Conservation (phyloP, 2,797 vertebrate genomes). For the Enteromius thamalakanensis region DNA sequence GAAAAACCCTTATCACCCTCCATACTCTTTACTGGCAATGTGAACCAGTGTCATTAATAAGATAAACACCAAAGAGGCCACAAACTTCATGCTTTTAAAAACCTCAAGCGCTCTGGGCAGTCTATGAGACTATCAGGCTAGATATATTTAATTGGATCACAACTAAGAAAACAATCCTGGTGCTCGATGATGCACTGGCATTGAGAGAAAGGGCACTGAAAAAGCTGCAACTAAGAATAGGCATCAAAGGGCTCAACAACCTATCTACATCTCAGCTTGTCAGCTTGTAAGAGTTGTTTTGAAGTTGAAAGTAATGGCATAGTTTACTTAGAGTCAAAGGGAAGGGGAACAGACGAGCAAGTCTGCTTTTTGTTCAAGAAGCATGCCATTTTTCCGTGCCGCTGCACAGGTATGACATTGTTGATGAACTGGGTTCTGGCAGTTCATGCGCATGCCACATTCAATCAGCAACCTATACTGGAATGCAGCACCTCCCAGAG, state of each 20-base stretch:
- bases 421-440: conserved; percentile 64
- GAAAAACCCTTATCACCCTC: conserved; percentile 40
- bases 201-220: conserved; percentile 12
- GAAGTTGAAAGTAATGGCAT: conserved; percentile 42
- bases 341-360: conserved; percentile 18
- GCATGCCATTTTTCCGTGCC: conserved; percentile 51
- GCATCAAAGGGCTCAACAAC: conserved; percentile 34
- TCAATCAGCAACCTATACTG: conserved; percentile 69
- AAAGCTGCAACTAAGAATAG: conserved; percentile 47
- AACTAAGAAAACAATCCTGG: conserved; percentile 7
- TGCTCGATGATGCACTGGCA: conserved; percentile 20
- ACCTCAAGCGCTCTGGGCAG: neutral
- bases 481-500: conserved; percentile 73
- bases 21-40: conserved; percentile 29
- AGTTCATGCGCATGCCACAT: conserved; percentile 66
- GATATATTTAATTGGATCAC: conserved; percentile 36
- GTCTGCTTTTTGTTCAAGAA: conserved; percentile 43
- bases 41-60: conserved; percentile 24
- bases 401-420: conserved; percentile 68
- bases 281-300: conserved; percentile 54
- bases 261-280: conserved; percentile 12
- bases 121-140: conserved; percentile 18
- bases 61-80: conserved; percentile 28
- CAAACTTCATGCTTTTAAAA: conserved; percentile 23
- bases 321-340: conserved; percentile 55